These are phyloP conservation scores for Congeria kusceri DNA, from an alignment of 2,888 invertebrate species.

Conservation along the genomic window DNA sequence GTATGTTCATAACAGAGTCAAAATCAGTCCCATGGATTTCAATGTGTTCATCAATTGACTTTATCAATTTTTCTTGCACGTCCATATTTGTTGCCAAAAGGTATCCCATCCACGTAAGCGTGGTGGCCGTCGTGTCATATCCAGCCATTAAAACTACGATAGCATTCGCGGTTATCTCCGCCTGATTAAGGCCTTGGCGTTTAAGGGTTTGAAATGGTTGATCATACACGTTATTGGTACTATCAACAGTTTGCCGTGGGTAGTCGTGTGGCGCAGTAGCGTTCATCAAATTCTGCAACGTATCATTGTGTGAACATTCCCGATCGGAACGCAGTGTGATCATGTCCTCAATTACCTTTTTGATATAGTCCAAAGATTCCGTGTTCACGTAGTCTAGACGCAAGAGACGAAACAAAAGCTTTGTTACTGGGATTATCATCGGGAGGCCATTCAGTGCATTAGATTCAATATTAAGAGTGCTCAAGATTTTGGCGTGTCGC, in stretches of 20 bases:
- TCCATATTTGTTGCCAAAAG: constrained; percentile 53
- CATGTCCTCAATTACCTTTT: constrained; percentile 21
- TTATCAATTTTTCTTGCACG: constrained; percentile 35
- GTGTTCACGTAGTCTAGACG: constrained; percentile 38
- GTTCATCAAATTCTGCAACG: constrained; percentile 43
- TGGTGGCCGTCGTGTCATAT: constrained; percentile 62
- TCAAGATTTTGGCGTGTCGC: constrained; percentile 58
- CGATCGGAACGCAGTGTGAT: constrained; percentile 24
- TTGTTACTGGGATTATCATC: constrained; percentile 33
- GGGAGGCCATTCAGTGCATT: constrained; percentile 41
- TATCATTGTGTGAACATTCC: constrained; percentile 21
- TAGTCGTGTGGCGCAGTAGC: constrained; percentile 16
- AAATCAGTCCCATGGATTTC: constrained; percentile 37
- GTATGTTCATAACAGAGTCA: constrained; percentile 45
- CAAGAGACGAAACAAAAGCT: constrained; percentile 31
- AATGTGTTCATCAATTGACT: constrained; percentile 27
- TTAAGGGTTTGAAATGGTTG: constrained; percentile 14
- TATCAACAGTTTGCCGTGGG: not conserved
- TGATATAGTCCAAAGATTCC: constrained; percentile 38
- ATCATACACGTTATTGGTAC: not conserved
- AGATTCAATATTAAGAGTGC: constrained; percentile 44
- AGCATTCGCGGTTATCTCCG: constrained; percentile 55
- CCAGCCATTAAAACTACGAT: constrained; percentile 60
- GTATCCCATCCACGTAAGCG: constrained; percentile 55
- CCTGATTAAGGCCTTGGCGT: constrained; percentile 46